These are phyloP conservation scores for Ailurus styani DNA, from an alignment of 2,113 vertebrate species.

Conservation along the genomic window DNA sequence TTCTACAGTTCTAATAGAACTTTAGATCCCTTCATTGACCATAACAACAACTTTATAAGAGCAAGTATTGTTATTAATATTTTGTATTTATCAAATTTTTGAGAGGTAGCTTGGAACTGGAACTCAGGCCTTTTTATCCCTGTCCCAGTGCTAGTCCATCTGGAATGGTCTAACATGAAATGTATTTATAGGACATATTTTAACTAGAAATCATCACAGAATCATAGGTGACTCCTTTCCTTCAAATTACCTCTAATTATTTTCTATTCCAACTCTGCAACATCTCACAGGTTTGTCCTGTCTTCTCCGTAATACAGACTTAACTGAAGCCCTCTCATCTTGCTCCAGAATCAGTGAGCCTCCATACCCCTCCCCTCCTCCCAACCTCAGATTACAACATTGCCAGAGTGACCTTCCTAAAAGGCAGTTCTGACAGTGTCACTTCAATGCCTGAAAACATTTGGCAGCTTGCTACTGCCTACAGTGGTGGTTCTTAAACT, in stretches of 20 bases:
- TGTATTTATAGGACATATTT: background rate
- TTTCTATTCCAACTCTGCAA: background rate
- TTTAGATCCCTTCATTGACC: background rate
- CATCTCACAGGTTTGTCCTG: background rate
- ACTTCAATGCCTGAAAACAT: background rate
- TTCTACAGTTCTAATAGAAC: background rate
- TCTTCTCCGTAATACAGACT: background rate
- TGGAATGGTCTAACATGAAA: background rate
- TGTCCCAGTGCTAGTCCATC: background rate
- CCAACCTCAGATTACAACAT: background rate
- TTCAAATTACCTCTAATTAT: background rate
- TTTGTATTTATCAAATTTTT: background rate
- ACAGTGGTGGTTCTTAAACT: background rate
- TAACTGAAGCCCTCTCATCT: background rate
- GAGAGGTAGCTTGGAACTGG: background rate
- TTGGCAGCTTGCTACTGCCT: background rate
- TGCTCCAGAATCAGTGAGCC: background rate
- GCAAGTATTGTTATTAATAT: background rate
- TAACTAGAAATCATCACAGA: background rate
- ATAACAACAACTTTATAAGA: background rate
- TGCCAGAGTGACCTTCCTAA: background rate
- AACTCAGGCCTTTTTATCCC: background rate
- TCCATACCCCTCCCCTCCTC: background rate
- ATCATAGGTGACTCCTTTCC: background rate
- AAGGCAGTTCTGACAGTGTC: background rate